These are phyloP conservation scores for Rhamphomyia laevipes DNA, from an alignment of 2,888 invertebrate genomes.

Conservation along the genomic window DNA sequence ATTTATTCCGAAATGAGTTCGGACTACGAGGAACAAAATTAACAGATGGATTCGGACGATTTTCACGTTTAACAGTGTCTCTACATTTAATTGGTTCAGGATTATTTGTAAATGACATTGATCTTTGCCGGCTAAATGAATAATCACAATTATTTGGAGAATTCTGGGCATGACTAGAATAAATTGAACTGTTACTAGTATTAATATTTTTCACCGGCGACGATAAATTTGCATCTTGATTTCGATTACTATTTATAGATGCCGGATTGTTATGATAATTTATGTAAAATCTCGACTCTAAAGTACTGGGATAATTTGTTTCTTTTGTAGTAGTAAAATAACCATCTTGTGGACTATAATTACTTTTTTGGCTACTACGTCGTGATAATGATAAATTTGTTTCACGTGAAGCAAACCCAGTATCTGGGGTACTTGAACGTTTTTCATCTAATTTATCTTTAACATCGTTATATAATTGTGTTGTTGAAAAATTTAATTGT, in stretches of 20 bases:
- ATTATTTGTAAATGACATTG: constrained; percentile 42
- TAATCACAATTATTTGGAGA: constrained; percentile 18
- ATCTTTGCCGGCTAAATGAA: constrained; percentile 33
- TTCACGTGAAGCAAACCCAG: constrained; percentile 36
- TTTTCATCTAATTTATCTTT: constrained; percentile 32
- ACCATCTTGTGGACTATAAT: constrained; percentile 36
- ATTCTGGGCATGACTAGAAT: constrained; percentile 18
- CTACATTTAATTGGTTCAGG: constrained; percentile 30
- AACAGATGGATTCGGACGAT: constrained; percentile 14
- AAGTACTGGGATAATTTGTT: constrained; percentile 15
- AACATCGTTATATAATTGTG: constrained; percentile 16
- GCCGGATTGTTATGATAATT: constrained; percentile 23
- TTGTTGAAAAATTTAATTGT: background rate
- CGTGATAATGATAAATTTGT: constrained; percentile 36
- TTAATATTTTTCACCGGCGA: constrained; percentile 31
- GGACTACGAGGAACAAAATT: constrained; percentile 16
- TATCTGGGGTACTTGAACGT: constrained; percentile 36
- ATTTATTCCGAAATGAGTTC: constrained; percentile 17
- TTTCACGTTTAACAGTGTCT: constrained; percentile 22
- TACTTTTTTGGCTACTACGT: constrained; percentile 37
- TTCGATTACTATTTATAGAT: constrained; percentile 15
- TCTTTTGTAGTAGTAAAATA: constrained; percentile 21
- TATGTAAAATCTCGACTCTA: constrained; percentile 19
- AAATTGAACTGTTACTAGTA: constrained; percentile 28
- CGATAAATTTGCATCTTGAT: constrained; percentile 15